Evolutionary conservation across 2,888 invertebrate genomes (phyloP), one percentile per base, ranked within the genome.

Genomic region (Cryptops parisi): DNA sequence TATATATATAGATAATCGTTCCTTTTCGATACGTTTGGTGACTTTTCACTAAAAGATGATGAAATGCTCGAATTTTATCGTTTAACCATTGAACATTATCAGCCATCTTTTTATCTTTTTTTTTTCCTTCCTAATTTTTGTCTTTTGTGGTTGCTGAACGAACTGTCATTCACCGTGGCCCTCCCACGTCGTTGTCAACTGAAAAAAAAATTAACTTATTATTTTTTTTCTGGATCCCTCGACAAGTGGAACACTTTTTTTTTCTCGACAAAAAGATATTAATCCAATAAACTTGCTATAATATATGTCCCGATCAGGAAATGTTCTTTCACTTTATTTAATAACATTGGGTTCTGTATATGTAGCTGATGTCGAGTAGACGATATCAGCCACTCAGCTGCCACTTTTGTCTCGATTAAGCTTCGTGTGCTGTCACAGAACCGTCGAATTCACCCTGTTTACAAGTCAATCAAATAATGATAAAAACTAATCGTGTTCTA

Each of bases 241-340:
- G 33, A 9, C 33, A 9, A 33, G 33, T 33, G 15, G 33, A 33
- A 33, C 9, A 9, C 33, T 33, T 33, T 33, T 6, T 15, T n/a
- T n/a, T n/a, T n/a, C n/a, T n/a, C n/a, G n/a, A n/a, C n/a, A n/a
- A 46, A 46, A 46, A 22, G 17, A 22, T 25, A 46, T 46, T 46
- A 46, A 46, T 25, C 24, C 46, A 46, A 46, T 46, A 46, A 46
- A 23, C 23, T 24, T 24, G 22, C 23, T 25, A 25, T 25, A 46
- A 23, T 24, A 24, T 46, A 24, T 46, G 24, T 46, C 46, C 23
- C 46, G 24, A 46, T 46, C 46, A 46, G 46, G 46, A 46, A 46
- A 46, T 46, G 46, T 24, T 46, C 46, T 24, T 46, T 46, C 46
- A 46, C 23, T 46, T 39, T 46, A 46, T 46, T 46, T 46, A 46